These are phyloP conservation scores for Ornithoptera alexandrae DNA, from an alignment of 2,888 invertebrate genomes.

Conservation along the genomic window DNA sequence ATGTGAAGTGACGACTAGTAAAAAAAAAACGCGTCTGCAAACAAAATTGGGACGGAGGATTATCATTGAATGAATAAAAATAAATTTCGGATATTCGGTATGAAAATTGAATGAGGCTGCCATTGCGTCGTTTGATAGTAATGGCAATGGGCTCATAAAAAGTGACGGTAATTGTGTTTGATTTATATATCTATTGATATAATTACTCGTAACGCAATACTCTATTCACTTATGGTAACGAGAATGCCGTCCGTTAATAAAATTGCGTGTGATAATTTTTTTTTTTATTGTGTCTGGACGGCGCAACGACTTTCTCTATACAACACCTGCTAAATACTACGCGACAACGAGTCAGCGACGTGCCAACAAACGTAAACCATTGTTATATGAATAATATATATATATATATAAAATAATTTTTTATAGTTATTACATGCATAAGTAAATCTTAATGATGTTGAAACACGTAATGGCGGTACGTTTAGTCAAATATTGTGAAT, in stretches of 20 bases:
- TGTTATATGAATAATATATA: conserved; percentile 54
- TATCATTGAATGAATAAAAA: not conserved
- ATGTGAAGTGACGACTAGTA: not conserved
- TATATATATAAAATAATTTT: conserved; percentile 32
- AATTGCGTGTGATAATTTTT: conserved; percentile 26
- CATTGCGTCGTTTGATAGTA: not conserved
- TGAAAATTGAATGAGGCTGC: not conserved
- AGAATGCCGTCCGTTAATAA: conserved; percentile 16
- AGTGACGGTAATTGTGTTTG: conserved; percentile 51
- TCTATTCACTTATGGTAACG: conserved; percentile 8
- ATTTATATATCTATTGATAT: conserved; percentile 71
- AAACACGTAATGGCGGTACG: conserved; percentile 43
- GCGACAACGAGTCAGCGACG: conserved; percentile 58
- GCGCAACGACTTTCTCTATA: not conserved
- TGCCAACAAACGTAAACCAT: conserved; percentile 70
- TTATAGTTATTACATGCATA: conserved; percentile 75
- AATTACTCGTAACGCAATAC: conserved; percentile 57
- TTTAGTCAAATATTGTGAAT: conserved; percentile 38
- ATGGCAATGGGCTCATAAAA: not conserved
- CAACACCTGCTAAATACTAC: conserved; percentile 48
- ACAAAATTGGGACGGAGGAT: not conserved
- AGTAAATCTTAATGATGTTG: conserved; percentile 44
- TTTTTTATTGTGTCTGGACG: conserved; percentile 15
- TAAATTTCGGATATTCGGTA: not conserved
- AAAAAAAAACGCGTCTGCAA: not conserved